Evolutionary conservation across 2,113 vertebrate species (phyloP).

Genomic region (Lamprotornis superbus): DNA sequence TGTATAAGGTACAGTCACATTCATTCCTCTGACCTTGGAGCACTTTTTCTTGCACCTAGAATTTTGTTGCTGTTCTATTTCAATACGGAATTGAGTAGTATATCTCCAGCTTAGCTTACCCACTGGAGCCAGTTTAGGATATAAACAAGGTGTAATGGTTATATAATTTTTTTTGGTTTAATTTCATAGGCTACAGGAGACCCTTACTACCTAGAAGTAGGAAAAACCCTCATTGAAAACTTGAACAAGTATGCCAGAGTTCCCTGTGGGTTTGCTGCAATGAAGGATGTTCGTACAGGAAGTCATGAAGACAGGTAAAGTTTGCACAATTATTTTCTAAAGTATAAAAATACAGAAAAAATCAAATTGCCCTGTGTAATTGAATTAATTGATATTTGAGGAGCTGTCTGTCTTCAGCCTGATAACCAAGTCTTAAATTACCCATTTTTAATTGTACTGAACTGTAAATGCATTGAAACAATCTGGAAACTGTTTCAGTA

Average conservation of each 20-base stretch:
- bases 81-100: not conserved
- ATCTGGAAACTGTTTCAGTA: not conserved
- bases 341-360: not conserved
- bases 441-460: not conserved
- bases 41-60: not conserved
- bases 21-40: not conserved
- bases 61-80: not conserved
- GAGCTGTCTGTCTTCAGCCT: not conserved
- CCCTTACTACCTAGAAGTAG: constrained; percentile 96
- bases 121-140: not conserved
- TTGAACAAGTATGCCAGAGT: constrained; percentile 96
- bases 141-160: not conserved
- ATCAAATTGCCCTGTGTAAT: not conserved
- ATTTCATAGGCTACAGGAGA: constrained; percentile 89
- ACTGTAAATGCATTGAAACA: not conserved
- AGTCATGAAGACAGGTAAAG: constrained; percentile 96
- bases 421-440: not conserved
- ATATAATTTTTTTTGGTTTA: not conserved
- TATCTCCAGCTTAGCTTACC: not conserved
- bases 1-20: constrained; percentile 87
- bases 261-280: constrained; percentile 96
- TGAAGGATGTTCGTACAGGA: constrained; percentile 97
- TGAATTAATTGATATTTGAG: not conserved
- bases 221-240: constrained; percentile 96
- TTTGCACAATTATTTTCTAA: not conserved